Base-by-base conservation (phyloP, 2,113 vertebrate genomes). In the Aptenodytes patagonicus region DNA sequence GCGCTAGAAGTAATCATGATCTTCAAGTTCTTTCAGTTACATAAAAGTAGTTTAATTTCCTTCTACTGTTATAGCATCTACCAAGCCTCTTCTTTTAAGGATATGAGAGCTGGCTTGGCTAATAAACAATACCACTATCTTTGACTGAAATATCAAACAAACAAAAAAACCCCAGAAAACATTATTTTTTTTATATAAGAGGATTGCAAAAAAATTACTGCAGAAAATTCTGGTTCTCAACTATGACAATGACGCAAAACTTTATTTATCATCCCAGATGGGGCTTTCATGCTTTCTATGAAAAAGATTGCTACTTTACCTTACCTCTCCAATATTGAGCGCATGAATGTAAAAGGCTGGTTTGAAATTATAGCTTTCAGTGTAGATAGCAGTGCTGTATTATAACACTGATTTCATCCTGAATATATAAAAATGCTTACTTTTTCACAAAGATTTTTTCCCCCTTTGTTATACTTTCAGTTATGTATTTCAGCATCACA, bases 401-500 rank as follows among this genome's bases (percentile, higher is more conserved):
- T 76, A 42, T 68, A 82, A 55, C 36, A 47, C 66, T 61, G 71
- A 90, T 89, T 97, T 97, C 60, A 76, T 83, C 36, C 38, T 85
- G 77, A 94, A 96, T 77, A 91, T 38, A 87, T 38, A 92, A 97
- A 97, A 97, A 95, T 65, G 46, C 26, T 28, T 54, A 78, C 6
- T 69, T 96, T 97, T 97, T 38, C 90, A 83, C 34, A 79, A 96
- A 95, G 80, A 54, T 83, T 64, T 60, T 2, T 19, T 11, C 10
- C 10, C 22, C 4, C n/a, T 88, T 96, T 97, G 71, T 96, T 97
- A 94, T 71, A 94, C 46, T 96, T 96, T 89, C 92, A 72, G 94
- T 95, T 98, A 96, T 94, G 95, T 98, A 97, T 97, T 97, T 93
- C 92, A 97, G 92, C 93, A 97, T 98, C 97, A 95, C 96, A 98